A percentile compares a stretch with the other conserved stretches of the same genome.
phyloP scores from a whole-genome alignment of 64 coral and sea anemone genomes.

The Pocillopora damicornis region DNA sequence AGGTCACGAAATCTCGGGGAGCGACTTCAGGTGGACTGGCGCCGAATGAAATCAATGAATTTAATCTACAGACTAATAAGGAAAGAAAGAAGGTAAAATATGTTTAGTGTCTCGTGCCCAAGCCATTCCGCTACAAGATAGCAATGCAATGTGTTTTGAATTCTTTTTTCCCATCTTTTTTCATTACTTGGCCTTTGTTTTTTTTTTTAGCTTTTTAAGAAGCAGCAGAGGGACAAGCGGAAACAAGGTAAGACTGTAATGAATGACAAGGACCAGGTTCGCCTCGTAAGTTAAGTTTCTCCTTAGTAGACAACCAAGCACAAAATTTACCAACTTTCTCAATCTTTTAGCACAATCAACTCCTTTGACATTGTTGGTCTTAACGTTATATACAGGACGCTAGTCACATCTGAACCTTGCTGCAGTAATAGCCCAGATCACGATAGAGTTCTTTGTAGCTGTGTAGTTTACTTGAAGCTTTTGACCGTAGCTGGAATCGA shows the following conservation, averaged over 20 bases:
- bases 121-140: neutral
- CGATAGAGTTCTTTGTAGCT: too few relatives aligned
- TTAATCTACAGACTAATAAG: slow-evolving; percentile 55
- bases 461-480: too few relatives aligned
- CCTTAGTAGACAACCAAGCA: too few relatives aligned
- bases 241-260: slow-evolving; percentile 10
- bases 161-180: neutral
- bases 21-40: neutral
- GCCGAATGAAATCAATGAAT: slow-evolving; percentile 33
- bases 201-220: slow-evolving; percentile 40
- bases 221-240: slow-evolving; percentile 46
- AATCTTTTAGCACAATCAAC: too few relatives aligned
- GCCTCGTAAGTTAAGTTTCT: too few relatives aligned
- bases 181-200: neutral
- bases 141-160: neutral
- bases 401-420: too few relatives aligned
- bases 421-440: too few relatives aligned
- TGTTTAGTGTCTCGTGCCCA: neutral
- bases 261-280: too few relatives aligned
- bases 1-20: neutral
- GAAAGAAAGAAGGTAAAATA: slow-evolving; percentile 54
- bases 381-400: too few relatives aligned
- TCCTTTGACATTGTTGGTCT: too few relatives aligned
- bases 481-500: too few relatives aligned
- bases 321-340: too few relatives aligned